phyloP scores from a whole-genome alignment of 1,140 invertebrate species.

The Geopemphigus sp. region DNA sequence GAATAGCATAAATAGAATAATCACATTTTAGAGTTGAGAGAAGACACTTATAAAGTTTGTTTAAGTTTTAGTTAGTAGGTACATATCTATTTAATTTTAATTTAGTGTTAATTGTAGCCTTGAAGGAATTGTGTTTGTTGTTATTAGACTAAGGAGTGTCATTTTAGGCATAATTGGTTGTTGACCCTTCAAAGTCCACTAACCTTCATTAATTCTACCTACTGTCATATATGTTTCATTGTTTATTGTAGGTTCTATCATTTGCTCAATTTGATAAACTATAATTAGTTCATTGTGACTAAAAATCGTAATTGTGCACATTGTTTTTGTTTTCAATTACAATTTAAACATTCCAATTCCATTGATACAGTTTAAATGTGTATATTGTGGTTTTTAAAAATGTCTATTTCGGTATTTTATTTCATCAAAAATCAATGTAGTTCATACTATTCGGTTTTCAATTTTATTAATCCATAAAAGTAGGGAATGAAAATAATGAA shows the following conservation, averaged over 20 bases:
- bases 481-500: neutral
- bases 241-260: neutral
- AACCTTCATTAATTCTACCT: neutral
- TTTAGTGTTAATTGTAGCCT: neutral
- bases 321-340: neutral
- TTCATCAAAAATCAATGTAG: neutral
- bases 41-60: too few species aligned
- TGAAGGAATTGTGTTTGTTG: neutral
- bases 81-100: neutral
- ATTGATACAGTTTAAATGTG: neutral
- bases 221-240: slow-evolving; percentile 12
- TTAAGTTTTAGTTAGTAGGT: neutral
- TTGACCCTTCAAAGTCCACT: slow-evolving; percentile 20
- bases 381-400: neutral
- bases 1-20: too few species aligned
- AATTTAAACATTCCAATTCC: neutral
- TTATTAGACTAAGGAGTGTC: slow-evolving; percentile 7
- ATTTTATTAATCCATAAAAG: neutral
- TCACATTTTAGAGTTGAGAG: too few species aligned
- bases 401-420: neutral
- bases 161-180: slow-evolving; percentile 21
- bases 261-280: neutral
- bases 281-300: neutral
- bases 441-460: neutral
- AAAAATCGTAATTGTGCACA: neutral